Evolutionary conservation across 1,140 invertebrate genomes (phyloP).

Genomic region (Sinonovacula constricta): DNA sequence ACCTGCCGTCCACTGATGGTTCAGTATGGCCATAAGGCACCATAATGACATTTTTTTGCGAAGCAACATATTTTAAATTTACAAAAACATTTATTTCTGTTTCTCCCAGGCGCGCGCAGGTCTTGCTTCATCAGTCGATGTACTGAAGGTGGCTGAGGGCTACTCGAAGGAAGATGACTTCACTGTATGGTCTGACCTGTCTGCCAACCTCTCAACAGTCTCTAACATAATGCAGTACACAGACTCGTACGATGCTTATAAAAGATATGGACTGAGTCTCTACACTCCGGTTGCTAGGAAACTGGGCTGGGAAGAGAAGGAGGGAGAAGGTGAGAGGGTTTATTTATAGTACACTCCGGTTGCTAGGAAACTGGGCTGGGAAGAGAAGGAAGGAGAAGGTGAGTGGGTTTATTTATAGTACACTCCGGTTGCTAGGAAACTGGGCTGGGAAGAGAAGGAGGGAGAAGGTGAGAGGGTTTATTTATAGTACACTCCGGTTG

Average conservation of each 20-base stretch:
- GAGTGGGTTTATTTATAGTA: too few species aligned
- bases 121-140: constrained; percentile 87
- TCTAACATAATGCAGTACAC: constrained; percentile 88
- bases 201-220: constrained; percentile 86
- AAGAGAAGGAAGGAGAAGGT: constrained; percentile 76
- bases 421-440: constrained; percentile 84
- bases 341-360: too few species aligned
- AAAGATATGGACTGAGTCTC: constrained; percentile 85
- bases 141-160: constrained; percentile 86
- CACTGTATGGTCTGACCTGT: constrained; percentile 94
- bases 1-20: too few species aligned
- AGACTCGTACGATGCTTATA: constrained; percentile 85
- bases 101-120: constrained; percentile 87
- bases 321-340: constrained; percentile 75
- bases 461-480: constrained; percentile 77
- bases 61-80: too few species aligned
- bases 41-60: too few species aligned
- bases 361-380: constrained; percentile 86
- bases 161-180: constrained; percentile 93
- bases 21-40: too few species aligned
- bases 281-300: constrained; percentile 85
- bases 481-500: too few species aligned
- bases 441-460: constrained; percentile 84
- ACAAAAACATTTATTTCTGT: too few species aligned
- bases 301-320: constrained; percentile 84